Base-by-base conservation (phyloP, 2,888 invertebrate species). In the Stenolophus ochropezus region DNA sequence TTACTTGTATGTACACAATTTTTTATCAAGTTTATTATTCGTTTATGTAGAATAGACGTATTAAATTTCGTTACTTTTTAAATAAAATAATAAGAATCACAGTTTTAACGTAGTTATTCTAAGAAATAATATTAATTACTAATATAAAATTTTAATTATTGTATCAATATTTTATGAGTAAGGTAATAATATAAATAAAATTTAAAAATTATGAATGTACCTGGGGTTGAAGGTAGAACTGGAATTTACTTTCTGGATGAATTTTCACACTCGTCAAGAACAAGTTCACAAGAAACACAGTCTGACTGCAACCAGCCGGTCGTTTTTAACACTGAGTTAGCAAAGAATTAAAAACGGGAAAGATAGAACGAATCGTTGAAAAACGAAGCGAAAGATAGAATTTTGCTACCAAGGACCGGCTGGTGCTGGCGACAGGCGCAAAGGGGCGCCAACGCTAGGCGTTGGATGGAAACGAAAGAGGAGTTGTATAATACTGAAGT, bases 351-450 rank as follows among this genome's bases (percentile, higher is more conserved):
- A 76, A 76, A 18, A 27, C 61, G 33, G 14, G 16, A 16, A 56
- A 73, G 25, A 51, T 5, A 21, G 20, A 78, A 53, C 6, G 18
- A 42, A 61, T 77, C n/a, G 56, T 33, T 25, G 14, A 6, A 56
- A 20, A 20, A 42, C 33, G 58, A 16, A 27, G 18, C 42, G 25
- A 69, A 51, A 33, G 27, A 69, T 20, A n/a, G 20, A 80, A 49
- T 27, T 73, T 58, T 18, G 71, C 33, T 42, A 42, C 33, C 21
- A 42, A 69, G 23, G 82, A 83, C 84, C 84, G 85, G 85, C 83
- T 84, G 84, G 85, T 76, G 83, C 81, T 80, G 79, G 81, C 82
- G 84, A 27, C 69, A 16, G 82, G 83, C 84, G 82, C 83, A 49
- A 76, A 42, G 33, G 65, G 82, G 83, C 84, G 83, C 83, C 84